These are phyloP conservation scores for Blennius ocellaris DNA, from an alignment of 2,113 vertebrate species.

Conservation along the genomic window DNA sequence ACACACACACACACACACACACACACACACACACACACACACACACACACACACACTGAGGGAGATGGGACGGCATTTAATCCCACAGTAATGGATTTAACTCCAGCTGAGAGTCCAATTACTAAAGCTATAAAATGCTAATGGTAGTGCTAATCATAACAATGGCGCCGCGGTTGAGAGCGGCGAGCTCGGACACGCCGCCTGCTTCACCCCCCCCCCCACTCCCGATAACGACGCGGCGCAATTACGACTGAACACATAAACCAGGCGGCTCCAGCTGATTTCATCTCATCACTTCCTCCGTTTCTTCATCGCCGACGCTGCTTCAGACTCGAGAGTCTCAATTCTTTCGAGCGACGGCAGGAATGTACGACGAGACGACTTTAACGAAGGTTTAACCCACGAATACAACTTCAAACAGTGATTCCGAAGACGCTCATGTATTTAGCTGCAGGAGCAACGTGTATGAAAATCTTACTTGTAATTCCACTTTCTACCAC, in stretches of 20 bases:
- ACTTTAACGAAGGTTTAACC: no score
- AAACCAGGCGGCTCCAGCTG: constrained; percentile 42
- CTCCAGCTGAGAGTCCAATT: constrained; percentile 73
- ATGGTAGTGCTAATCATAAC: constrained; percentile 67
- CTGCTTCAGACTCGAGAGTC: no score
- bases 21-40: not conserved
- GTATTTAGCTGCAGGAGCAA: no score
- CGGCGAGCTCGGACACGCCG: constrained; percentile 37
- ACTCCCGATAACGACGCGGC: not conserved
- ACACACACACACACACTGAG: constrained; percentile 7
- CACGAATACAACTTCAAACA: no score
- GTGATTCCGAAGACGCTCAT: no score
- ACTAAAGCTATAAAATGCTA: constrained; percentile 69
- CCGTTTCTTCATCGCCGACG: not conserved
- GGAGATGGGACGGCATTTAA: constrained; percentile 45
- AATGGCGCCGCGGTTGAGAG: constrained; percentile 44
- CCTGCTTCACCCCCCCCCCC: constrained; percentile 34
- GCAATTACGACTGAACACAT: constrained; percentile 57
- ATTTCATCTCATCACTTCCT: constrained; percentile 39
- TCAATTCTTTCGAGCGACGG: no score
- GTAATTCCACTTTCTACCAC: no score
- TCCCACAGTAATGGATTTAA: constrained; percentile 64
- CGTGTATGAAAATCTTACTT: no score
- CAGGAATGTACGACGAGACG: no score
- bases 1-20: not conserved